These are phyloP conservation scores for Eriocheir sinensis DNA, from an alignment of 1,140 invertebrate species.

Conservation along the genomic window DNA sequence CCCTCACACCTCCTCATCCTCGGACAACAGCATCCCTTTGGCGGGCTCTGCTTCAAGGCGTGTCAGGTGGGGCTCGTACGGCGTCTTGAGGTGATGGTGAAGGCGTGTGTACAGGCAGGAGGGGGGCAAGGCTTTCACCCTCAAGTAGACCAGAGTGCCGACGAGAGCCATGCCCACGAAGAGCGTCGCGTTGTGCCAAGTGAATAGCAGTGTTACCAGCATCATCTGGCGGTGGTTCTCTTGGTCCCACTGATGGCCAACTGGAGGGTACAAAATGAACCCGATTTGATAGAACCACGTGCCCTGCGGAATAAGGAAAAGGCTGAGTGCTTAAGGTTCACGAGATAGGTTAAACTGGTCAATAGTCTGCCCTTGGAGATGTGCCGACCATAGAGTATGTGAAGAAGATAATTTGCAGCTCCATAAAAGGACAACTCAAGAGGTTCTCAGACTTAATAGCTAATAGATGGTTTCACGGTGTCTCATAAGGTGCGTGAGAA, in stretches of 20 bases:
- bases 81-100: not conserved
- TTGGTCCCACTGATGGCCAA: slow-evolving; percentile 81
- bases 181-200: slow-evolving; percentile 82
- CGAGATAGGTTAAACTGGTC: no score
- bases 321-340: no score
- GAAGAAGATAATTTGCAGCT: no score
- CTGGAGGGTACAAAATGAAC: slow-evolving; percentile 84
- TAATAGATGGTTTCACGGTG: no score
- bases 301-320: no score
- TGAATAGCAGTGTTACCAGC: slow-evolving; percentile 83
- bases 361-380: no score
- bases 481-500: no score
- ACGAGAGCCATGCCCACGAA: slow-evolving; percentile 67
- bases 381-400: no score
- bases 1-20: slow-evolving; percentile 62
- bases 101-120: slow-evolving; percentile 43
- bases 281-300: slow-evolving; percentile 80
- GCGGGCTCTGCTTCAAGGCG: not conserved
- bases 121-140: slow-evolving; percentile 56
- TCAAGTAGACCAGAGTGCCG: slow-evolving; percentile 63
- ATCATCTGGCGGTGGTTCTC: slow-evolving; percentile 83
- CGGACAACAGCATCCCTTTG: slow-evolving; percentile 45
- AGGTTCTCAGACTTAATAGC: no score
- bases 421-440: no score
- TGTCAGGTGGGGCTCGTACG: not conserved